phyloP scores from a whole-genome alignment of 2,113 vertebrate genomes.

The Megaceryle maxima region DNA sequence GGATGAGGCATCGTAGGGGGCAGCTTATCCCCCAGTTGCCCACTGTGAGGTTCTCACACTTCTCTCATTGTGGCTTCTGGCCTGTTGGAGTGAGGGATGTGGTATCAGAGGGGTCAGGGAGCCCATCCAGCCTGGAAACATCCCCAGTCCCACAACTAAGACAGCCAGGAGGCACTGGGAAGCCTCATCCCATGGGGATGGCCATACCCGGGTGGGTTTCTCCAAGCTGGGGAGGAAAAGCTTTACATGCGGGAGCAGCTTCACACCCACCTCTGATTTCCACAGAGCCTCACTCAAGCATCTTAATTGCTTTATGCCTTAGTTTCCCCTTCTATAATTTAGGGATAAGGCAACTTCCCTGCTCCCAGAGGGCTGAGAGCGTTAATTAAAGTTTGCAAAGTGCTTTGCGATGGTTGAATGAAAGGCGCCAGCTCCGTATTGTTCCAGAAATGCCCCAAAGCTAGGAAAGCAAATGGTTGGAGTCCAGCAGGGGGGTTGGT shows the following conservation, averaged over 20 bases:
- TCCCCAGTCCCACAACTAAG: accelerated
- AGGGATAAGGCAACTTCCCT: background rate
- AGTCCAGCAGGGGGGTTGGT: background rate
- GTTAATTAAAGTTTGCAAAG: slow-evolving; percentile 25
- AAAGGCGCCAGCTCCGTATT: background rate
- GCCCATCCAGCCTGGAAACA: background rate
- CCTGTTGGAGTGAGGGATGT: accelerated
- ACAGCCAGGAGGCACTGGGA: accelerated
- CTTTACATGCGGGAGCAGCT: background rate
- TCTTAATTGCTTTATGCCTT: background rate
- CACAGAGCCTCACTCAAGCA: background rate
- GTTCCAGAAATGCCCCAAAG: slow-evolving; percentile 9
- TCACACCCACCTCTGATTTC: background rate
- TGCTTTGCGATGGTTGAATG: background rate
- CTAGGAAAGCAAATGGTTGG: background rate
- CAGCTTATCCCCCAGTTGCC: background rate
- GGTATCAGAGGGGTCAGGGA: background rate
- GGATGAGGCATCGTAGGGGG: background rate
- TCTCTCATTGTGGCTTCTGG: background rate
- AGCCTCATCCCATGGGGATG: background rate
- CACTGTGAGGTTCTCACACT: background rate
- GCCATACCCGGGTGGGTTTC: background rate
- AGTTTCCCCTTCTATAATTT: background rate
- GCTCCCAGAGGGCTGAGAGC: background rate
- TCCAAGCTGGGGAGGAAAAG: background rate